Conservation (phyloP, 2,888 invertebrate genomes). For the Meliscaeva auricollis region DNA sequence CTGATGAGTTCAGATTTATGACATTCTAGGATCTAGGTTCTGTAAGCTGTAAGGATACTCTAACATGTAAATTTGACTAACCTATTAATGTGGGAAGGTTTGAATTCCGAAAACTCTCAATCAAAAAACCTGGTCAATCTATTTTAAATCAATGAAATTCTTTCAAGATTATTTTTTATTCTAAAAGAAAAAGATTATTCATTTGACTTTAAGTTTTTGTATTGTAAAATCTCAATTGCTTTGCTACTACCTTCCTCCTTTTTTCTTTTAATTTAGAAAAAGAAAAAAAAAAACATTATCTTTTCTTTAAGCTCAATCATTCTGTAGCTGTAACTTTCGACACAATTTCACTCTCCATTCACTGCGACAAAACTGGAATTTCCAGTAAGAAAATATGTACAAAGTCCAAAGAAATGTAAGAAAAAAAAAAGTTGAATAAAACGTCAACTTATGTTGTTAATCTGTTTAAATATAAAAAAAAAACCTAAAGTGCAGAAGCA, state of each 20-base stretch:
- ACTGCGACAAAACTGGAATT: constrained; percentile 52
- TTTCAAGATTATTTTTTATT: neutral
- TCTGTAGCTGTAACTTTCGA: constrained; percentile 52
- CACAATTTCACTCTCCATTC: constrained; percentile 64
- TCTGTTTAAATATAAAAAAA: constrained; percentile 58
- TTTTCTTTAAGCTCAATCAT: constrained; percentile 45
- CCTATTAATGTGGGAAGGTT: no score
- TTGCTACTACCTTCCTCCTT: no score
- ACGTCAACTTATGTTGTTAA: constrained; percentile 74
- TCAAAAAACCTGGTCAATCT: no score
- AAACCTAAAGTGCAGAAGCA: constrained; percentile 69
- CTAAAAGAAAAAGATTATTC: neutral
- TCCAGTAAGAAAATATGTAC: constrained; percentile 29
- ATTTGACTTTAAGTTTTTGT: constrained; percentile 34
- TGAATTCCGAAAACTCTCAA: no score
- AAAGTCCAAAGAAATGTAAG: constrained; percentile 14
- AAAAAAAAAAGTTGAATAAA: constrained; percentile 41
- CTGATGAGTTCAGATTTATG: no score
- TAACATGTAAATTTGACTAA: no score
- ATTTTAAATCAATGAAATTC: no score
- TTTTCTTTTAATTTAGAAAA: constrained; percentile 1
- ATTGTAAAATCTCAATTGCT: constrained; percentile 56
- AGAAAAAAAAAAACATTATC: constrained; percentile 5
- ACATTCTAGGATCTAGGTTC: no score
- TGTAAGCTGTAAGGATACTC: no score